Percentiles rank a stretch among this genome's conserved stretches.
Conservation (phyloP, 2,113 vertebrate species). For the Melanocharis versteri region DNA sequence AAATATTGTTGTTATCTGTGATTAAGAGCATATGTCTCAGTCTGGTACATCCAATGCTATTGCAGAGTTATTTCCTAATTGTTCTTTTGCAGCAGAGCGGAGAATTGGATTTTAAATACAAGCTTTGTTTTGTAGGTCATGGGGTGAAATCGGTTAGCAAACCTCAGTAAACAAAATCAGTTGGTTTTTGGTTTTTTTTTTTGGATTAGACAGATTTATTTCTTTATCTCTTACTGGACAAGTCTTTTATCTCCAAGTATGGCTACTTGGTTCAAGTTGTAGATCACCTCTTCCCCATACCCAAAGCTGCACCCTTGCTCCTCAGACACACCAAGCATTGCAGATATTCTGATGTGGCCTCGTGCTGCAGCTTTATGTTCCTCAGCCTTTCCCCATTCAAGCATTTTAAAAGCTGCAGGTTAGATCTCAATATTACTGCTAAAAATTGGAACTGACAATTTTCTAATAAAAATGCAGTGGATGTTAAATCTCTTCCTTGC, state of each 20-base stretch:
- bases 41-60: not conserved
- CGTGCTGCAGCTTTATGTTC: not conserved
- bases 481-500: not conserved
- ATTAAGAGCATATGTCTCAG: slow-evolving; percentile 36
- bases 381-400: not conserved
- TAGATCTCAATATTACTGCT: not conserved
- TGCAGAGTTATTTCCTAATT: slow-evolving; percentile 20
- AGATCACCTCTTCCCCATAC: not conserved
- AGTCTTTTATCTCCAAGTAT: not conserved
- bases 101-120: not conserved
- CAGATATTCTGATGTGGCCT: not conserved
- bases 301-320: not conserved
- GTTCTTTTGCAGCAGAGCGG: not conserved
- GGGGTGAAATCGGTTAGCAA: not conserved
- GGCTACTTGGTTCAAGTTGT: not conserved
- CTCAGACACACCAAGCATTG: not conserved
- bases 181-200: not conserved
- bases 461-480: not conserved
- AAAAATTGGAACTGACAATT: not conserved
- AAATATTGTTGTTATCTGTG: slow-evolving; percentile 26
- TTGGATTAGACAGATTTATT: not conserved
- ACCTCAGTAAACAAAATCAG: not conserved
- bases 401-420: not conserved
- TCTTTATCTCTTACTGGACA: not conserved
- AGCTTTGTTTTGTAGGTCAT: slow-evolving; percentile 1